Evolutionary conservation across 2,797 vertebrate genomes (phyloP).

Genomic region (Platyrinchus mystaceus): DNA sequence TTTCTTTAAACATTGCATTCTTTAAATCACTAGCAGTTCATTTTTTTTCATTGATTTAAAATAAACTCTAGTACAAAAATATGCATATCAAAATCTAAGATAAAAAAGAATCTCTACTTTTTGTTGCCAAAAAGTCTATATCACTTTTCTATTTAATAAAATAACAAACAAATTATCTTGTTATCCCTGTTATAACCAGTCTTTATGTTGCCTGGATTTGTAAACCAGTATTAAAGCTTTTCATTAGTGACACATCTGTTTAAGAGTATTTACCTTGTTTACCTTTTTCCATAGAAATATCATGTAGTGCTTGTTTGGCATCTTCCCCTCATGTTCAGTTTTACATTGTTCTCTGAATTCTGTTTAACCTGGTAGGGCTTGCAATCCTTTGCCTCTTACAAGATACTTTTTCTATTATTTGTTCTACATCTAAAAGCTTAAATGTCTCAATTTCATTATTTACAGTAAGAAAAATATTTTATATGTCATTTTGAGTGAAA

Average conservation of each 20-base stretch:
- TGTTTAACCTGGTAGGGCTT: not conserved
- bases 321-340: not conserved
- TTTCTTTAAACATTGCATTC: not conserved
- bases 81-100: not conserved
- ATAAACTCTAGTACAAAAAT: not conserved
- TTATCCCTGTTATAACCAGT: not conserved
- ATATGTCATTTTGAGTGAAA: not conserved
- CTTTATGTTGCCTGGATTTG: not conserved
- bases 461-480: not conserved
- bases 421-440: not conserved
- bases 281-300: not conserved
- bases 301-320: not conserved
- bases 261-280: not conserved
- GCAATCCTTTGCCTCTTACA: not conserved
- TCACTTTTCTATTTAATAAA: not conserved
- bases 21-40: not conserved
- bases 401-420: not conserved
- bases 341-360: not conserved
- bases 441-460: not conserved
- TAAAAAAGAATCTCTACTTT: accelerated
- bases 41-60: not conserved
- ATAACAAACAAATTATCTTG: not conserved
- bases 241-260: not conserved
- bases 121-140: not conserved
- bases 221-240: not conserved